Evolutionary conservation across 2,888 invertebrate species (phyloP), one percentile per base, ranked within the genome.

Genomic region (Phengaris arion): DNA sequence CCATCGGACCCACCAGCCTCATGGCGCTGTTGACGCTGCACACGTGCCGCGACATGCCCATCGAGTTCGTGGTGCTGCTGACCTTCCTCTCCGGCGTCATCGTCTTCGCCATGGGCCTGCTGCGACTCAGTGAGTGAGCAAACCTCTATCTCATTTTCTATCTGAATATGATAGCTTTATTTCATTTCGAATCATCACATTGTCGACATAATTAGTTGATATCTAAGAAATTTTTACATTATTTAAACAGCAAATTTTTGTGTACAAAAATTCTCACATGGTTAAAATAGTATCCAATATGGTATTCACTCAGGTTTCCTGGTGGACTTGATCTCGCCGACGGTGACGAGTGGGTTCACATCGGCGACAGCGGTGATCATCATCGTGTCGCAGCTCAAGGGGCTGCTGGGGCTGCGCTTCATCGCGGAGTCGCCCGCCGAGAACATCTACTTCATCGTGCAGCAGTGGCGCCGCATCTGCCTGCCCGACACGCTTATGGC

Each of bases 1-100:
- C 97, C 0, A 97, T 97, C 80, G 97, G 99, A n/a, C 98, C 99
- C 0, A 98, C 98, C 0, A 98, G 98, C 81, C 94, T 99, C 77
- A 98, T 98, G 97, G 96, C 98, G 55, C 94, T 99, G 74, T 92
- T 99, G 82, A 97, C 97, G 54, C 92, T 96, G 78, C 96, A 97
- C 83, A 96, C 95, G 81, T 96, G 96, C 74, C 93, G 94, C 78
- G 95, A 95, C 48, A 94, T 96, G 81, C 96, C 97, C 0, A 85
- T 95, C 0, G 96, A 97, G 83, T 96, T 95, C 85, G 96, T 96
- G 10, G 94, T 97, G 78, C 94, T 98, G 75, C 94, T 98, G 45
- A 95, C 96, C 45, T 97, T 98, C 86, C 88, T 98, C 9, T 94
- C 96, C 8, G 98, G 98, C 51, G 94, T 96, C 81, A 94, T 97